Evolutionary conservation across 1,140 invertebrate genomes (phyloP).

Genomic region (Lepeophtheirus salmonis): DNA sequence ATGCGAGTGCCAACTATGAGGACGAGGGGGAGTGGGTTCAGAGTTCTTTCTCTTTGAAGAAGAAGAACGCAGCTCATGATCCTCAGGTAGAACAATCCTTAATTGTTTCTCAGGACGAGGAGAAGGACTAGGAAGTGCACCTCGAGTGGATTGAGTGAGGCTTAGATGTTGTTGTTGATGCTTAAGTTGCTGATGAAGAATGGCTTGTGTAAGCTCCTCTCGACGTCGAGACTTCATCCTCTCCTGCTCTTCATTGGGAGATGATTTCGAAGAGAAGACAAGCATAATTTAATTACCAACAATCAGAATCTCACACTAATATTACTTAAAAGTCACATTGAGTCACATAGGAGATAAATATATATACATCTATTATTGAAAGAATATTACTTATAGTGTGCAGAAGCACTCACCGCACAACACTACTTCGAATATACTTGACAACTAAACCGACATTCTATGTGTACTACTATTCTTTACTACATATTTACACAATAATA

Average conservation of each 20-base stretch:
- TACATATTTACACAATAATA: too few species aligned
- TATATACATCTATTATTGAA: not conserved
- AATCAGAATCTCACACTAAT: not conserved
- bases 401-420: not conserved
- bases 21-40: not conserved
- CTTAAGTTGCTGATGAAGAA: not conserved
- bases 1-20: not conserved
- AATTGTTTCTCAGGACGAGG: not conserved
- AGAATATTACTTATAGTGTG: too few species aligned
- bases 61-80: too few species aligned
- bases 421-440: not conserved
- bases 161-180: not conserved
- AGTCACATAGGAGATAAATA: not conserved
- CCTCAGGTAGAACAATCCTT: not conserved
- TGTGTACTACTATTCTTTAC: too few species aligned
- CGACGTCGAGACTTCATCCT: not conserved
- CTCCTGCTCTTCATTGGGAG: too few species aligned
- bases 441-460: too few species aligned
- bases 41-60: not conserved
- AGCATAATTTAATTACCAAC: not conserved
- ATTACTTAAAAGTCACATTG: not conserved
- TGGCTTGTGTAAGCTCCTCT: not conserved
- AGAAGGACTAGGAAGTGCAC: too few species aligned
- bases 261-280: too few species aligned
- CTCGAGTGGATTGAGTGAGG: too few species aligned